phyloP scores from a whole-genome alignment of 2,113 vertebrate species.

The Oreocharis arfaki region DNA sequence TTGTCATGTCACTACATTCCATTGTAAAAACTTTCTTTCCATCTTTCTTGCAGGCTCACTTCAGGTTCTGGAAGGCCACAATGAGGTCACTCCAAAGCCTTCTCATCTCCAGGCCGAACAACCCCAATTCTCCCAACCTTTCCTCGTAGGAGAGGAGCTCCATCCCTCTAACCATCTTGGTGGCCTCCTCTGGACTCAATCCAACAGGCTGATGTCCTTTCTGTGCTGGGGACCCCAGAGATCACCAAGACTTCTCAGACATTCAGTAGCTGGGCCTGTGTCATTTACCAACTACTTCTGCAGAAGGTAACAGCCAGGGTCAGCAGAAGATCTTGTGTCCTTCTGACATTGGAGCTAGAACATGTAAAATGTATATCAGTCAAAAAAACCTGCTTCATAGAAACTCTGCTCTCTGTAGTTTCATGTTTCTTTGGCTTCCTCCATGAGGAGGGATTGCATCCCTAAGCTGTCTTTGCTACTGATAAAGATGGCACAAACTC shows the following conservation, averaged over 20 bases:
- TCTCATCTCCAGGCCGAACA: neutral
- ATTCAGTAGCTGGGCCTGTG: neutral
- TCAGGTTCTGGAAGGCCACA: neutral
- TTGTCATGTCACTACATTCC: neutral
- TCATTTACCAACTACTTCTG: neutral
- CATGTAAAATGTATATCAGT: rapidly evolving
- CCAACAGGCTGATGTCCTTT: neutral
- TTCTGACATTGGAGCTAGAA: neutral
- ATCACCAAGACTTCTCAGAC: neutral
- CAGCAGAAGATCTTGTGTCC: neutral
- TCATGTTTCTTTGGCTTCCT: neutral
- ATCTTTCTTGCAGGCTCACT: neutral
- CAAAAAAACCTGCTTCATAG: neutral
- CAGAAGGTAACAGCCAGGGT: neutral
- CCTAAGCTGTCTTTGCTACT: neutral
- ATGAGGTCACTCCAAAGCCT: neutral
- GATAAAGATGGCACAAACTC: neutral
- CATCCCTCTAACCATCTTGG: neutral
- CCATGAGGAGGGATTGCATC: neutral
- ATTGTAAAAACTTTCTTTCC: neutral
- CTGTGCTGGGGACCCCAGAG: neutral
- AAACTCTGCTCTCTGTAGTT: neutral
- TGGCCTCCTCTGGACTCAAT: neutral
- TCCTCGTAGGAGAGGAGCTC: neutral
- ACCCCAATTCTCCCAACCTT: neutral